Evolutionary conservation across 2,113 vertebrate genomes (phyloP).

Genomic region (Amblyopsis rosae): DNA sequence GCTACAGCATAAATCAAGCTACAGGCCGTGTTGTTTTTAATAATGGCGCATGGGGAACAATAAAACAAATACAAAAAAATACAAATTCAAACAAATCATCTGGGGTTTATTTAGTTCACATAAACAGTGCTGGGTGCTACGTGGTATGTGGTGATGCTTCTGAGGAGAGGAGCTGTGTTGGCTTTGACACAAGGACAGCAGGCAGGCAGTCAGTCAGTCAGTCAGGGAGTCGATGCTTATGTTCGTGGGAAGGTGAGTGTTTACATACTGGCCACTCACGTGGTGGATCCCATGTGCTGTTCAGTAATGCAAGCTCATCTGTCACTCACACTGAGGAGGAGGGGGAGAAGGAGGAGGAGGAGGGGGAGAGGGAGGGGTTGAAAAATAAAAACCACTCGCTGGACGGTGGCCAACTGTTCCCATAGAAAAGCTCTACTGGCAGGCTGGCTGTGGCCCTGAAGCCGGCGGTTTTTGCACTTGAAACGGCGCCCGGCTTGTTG

Average conservation of each 20-base stretch:
- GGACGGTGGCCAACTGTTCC: constrained; percentile 91
- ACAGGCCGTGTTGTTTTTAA: too few species aligned
- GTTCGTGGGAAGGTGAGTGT: constrained; percentile 70
- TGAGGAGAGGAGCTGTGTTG: constrained; percentile 40
- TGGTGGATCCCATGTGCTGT: constrained; percentile 91
- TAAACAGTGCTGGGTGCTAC: constrained; percentile 43
- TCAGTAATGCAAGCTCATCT: constrained; percentile 86
- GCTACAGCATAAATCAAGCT: too few species aligned
- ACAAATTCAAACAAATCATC: too few species aligned
- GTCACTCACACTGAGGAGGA: constrained; percentile 88
- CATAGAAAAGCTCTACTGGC: constrained; percentile 79
- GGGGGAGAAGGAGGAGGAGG: constrained; percentile 23
- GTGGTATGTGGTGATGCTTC: constrained; percentile 54
- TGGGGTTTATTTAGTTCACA: background rate
- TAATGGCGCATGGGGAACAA: background rate
- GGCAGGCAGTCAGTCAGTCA: constrained; percentile 9
- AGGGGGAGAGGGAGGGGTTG: background rate
- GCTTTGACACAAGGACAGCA: constrained; percentile 56
- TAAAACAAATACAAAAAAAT: background rate
- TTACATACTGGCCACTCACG: constrained; percentile 80
- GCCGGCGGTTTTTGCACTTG: constrained; percentile 90
- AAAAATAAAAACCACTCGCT: constrained; percentile 71
- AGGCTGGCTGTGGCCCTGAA: constrained; percentile 91
- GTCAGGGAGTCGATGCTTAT: constrained; percentile 29
- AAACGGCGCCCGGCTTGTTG: constrained; percentile 85